A percentile compares a stretch with the other conserved stretches of the same genome.
Evolutionary conservation across 1,140 invertebrate species (phyloP).

Genomic region (Hylaeus volcanicus): DNA sequence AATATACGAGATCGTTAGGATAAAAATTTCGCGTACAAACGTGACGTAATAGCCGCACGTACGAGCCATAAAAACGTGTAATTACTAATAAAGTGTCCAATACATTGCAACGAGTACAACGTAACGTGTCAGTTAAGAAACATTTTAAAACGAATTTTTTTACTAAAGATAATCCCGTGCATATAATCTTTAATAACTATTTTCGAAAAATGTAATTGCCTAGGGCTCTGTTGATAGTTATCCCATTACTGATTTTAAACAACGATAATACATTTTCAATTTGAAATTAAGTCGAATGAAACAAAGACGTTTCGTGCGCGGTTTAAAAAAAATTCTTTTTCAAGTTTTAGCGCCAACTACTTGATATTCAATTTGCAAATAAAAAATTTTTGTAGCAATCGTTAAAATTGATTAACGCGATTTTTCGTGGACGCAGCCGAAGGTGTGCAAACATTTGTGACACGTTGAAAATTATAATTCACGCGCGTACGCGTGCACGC

Average conservation of each 20-base stretch:
- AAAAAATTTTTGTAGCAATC: no score
- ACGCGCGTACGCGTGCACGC: background rate
- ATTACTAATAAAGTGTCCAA: no score
- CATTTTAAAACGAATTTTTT: no score
- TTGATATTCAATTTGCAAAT: constrained; percentile 1
- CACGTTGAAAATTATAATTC: constrained; percentile 38
- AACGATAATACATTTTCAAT: background rate
- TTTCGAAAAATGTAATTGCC: no score
- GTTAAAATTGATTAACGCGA: background rate
- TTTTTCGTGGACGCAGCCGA: background rate
- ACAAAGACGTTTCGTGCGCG: background rate
- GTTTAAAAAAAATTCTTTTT: background rate
- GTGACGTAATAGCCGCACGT: constrained; percentile 34
- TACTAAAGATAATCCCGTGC: no score
- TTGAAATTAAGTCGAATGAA: background rate
- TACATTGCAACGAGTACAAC: no score
- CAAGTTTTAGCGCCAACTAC: background rate
- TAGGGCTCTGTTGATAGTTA: no score
- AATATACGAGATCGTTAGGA: constrained; percentile 24
- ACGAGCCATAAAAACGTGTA: background rate
- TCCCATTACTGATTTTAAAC: no score
- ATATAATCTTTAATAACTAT: no score
- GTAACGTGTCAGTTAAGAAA: no score
- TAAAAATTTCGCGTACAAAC: constrained; percentile 43
- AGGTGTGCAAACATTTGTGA: background rate